Conservation (phyloP, 2,797 vertebrate species). For the Enteromius paludinosus region DNA sequence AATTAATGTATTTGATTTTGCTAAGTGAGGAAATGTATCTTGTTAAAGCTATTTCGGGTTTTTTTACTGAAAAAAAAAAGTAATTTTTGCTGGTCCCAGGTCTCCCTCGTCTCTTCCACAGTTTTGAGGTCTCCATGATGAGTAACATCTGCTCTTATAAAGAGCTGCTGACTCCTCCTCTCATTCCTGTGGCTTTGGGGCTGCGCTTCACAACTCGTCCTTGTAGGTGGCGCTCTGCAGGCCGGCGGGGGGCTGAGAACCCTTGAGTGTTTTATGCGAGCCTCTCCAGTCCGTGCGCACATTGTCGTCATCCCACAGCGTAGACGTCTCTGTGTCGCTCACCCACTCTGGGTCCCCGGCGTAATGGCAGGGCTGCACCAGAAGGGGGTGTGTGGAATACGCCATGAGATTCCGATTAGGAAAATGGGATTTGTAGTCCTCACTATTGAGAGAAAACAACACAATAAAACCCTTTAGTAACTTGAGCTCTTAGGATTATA, state of each 20-base stretch:
- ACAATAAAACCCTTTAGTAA: background rate
- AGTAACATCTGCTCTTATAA: background rate
- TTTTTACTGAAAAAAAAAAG: too few relatives aligned
- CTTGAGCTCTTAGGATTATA: background rate
- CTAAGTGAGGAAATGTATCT: background rate
- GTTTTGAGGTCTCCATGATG: background rate
- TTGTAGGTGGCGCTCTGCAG: constrained; percentile 72
- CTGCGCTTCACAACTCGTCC: constrained; percentile 80
- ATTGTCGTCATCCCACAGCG: constrained; percentile 91
- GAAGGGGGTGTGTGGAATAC: constrained; percentile 88
- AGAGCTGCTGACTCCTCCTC: background rate
- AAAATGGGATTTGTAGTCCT: constrained; percentile 91
- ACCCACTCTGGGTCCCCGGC: constrained; percentile 90
- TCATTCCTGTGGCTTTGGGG: too few relatives aligned
- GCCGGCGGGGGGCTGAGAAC: constrained; percentile 65
- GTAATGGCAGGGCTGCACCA: constrained; percentile 92
- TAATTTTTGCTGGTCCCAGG: too few relatives aligned
- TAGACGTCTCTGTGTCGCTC: constrained; percentile 97
- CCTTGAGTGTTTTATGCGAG: constrained; percentile 90
- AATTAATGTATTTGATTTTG: background rate
- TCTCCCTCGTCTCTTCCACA: constrained; percentile 5
- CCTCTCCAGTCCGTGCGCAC: constrained; percentile 89
- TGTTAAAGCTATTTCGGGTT: background rate
- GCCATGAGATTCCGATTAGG: constrained; percentile 85
- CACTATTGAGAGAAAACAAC: constrained; percentile 72